phyloP scores from a whole-genome alignment of 30 jellyfish, hydroid and myxozoan genomes.

The Morbakka virulenta region DNA sequence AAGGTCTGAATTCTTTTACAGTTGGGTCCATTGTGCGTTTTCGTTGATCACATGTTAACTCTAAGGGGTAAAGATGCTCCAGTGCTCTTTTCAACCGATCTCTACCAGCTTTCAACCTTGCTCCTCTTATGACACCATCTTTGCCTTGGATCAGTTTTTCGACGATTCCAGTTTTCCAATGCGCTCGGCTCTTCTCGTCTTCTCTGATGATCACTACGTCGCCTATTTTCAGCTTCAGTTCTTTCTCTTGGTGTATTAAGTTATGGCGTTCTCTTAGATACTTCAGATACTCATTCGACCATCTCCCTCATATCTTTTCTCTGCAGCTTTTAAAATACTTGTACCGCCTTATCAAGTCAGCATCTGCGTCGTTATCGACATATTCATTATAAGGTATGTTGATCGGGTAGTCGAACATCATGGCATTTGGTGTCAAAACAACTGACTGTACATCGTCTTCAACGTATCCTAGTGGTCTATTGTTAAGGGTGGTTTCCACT shows the following conservation, averaged over 20 bases:
- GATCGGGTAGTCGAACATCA: slow-evolving; percentile 50
- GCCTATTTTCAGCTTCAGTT: slow-evolving; percentile 2
- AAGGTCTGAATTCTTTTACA: too few relatives aligned
- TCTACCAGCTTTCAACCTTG: slow-evolving; percentile 7
- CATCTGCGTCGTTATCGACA: slow-evolving; percentile 9
- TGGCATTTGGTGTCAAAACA: slow-evolving; percentile 53
- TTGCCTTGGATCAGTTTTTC: too few relatives aligned
- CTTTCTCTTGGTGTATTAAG: slow-evolving; percentile 24
- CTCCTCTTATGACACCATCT: slow-evolving; percentile 12
- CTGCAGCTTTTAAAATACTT: slow-evolving; percentile 14
- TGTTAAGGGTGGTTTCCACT: too few relatives aligned
- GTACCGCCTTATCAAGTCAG: slow-evolving; percentile 45
- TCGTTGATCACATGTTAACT: too few relatives aligned
- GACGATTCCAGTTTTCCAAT: slow-evolving; percentile 40
- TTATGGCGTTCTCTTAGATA: too few relatives aligned
- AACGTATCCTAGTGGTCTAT: slow-evolving; percentile 48
- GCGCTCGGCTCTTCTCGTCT: too few relatives aligned
- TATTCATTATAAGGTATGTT: slow-evolving; percentile 8
- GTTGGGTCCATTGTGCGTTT: background rate
- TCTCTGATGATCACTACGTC: too few relatives aligned
- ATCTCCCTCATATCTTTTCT: too few relatives aligned
- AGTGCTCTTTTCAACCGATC: slow-evolving; percentile 59
- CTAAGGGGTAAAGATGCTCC: slow-evolving; percentile 46
- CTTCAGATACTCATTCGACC: too few relatives aligned
- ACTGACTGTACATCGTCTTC: slow-evolving; percentile 67